Base-by-base conservation (phyloP, 2,113 vertebrate species). In the Brienomyrus brachyistius region DNA sequence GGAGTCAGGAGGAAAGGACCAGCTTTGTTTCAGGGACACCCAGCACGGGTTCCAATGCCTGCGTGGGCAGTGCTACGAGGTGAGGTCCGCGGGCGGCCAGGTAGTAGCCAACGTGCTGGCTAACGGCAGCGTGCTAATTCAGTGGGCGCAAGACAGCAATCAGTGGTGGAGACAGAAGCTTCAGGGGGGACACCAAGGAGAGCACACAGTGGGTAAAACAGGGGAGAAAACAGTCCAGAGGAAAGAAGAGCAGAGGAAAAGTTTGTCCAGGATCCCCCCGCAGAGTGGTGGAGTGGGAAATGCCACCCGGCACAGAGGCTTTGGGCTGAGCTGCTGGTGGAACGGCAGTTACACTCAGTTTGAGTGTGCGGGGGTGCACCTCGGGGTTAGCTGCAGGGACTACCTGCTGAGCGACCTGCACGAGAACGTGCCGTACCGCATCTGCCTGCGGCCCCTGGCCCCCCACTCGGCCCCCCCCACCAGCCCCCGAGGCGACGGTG, bases 281-380 rank as follows among this genome's bases (percentile, higher is more conserved):
- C 89, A 90, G 19, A 89, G 74, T 45, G 27, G 45, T 47, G 87
- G 90, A 45, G 89, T 89, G 84, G 88, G 66, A 5, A 92, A 89
- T 3, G 89, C 86, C 48, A 91, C 88, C 90, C 91, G 90, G n/a
- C 94, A 93, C 7, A 95, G 95, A 80, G 97, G 97, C 89, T 98
- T 97, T 91, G 94, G 94, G 88, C 94, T 99, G 85, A 97, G 96
- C 94, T 99, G 98, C 95, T 97, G 97, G 93, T 99, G 98, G 98
- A 98, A 97, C 91, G 98, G 98, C 86, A 96, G 97, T 94, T 97
- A 98, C 93, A 97, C 98, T 56, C 97, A 97, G 89, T 99, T 99
- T 91, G 97, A 97, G 77, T 99, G 98, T 91, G 96, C 97, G 17
- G 95, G 95, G 90, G 97, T 98, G 92, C 96, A 96, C 88, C 96